Percentiles rank a stretch among this genome's conserved stretches.
phyloP scores from a whole-genome alignment of 2,888 invertebrate species.

The Anthoptus insignis region DNA sequence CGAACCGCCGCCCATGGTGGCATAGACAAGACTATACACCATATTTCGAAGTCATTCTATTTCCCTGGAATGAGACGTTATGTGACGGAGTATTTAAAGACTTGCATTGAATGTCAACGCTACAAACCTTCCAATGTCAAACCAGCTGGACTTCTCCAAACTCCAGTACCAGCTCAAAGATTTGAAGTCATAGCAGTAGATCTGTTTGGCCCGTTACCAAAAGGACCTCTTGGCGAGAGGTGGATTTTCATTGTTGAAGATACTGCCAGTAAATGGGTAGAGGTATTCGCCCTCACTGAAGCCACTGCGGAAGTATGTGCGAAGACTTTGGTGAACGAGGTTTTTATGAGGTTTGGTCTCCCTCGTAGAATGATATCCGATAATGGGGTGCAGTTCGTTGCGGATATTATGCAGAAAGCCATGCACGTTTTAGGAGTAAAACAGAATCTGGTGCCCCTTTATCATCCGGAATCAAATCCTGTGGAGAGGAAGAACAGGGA shows the following conservation, averaged over 20 bases:
- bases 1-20: too few species aligned
- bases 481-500: slow-evolving; percentile 57
- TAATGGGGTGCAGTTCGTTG: slow-evolving; percentile 47
- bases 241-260: slow-evolving; percentile 47
- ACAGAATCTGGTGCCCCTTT: slow-evolving; percentile 50
- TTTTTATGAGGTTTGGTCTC: slow-evolving; percentile 44
- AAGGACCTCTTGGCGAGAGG: slow-evolving; percentile 32
- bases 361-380: slow-evolving; percentile 44
- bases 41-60: too few species aligned
- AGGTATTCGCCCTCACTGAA: slow-evolving; percentile 38
- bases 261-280: slow-evolving; percentile 41
- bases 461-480: slow-evolving; percentile 59
- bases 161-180: slow-evolving; percentile 38
- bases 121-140: slow-evolving; percentile 47
- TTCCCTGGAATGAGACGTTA: slow-evolving; percentile 23
- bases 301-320: slow-evolving; percentile 44
- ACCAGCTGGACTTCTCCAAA: slow-evolving; percentile 42
- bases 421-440: slow-evolving; percentile 35
- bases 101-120: slow-evolving; percentile 36
- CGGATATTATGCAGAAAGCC: slow-evolving; percentile 46
- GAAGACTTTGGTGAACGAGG: slow-evolving; percentile 33
- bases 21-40: too few species aligned
- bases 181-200: slow-evolving; percentile 47
- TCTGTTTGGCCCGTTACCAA: slow-evolving; percentile 46
- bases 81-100: slow-evolving; percentile 35